Percentiles rank a stretch among this genome's conserved stretches.
Conservation (phyloP, 2,113 vertebrate genomes). For the Romanogobio albipinnatus region DNA sequence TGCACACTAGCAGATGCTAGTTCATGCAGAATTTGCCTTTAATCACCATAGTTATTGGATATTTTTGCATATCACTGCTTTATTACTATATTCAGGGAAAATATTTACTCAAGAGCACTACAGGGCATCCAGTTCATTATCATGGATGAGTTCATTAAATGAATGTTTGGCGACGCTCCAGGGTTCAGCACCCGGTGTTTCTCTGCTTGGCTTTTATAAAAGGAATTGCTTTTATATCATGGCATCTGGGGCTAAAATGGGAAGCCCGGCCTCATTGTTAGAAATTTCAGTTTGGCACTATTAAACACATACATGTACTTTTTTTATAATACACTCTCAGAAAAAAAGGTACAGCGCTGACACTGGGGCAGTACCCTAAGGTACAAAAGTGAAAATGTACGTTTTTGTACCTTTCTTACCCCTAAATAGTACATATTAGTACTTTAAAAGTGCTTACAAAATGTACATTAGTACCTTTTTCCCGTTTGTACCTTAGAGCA, state of each 20-base stretch:
- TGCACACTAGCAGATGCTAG: constrained; percentile 8
- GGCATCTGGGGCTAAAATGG: background rate
- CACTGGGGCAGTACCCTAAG: too few species aligned
- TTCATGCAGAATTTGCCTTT: constrained; percentile 24
- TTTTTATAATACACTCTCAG: background rate
- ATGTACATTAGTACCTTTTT: too few species aligned
- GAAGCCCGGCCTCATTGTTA: background rate
- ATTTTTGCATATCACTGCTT: constrained; percentile 16
- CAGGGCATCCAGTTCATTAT: background rate
- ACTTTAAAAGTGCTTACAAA: too few species aligned
- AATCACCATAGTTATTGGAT: constrained; percentile 8
- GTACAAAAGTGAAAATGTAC: too few species aligned
- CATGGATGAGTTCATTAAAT: constrained; percentile 11
- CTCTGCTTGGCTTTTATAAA: constrained; percentile 5
- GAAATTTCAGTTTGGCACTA: background rate
- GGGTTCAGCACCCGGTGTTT: background rate
- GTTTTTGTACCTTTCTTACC: too few species aligned
- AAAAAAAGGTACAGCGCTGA: too few species aligned
- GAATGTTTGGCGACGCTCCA: background rate
- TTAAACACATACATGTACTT: background rate
- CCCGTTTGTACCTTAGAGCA: too few species aligned
- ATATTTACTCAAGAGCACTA: background rate
- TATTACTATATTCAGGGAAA: constrained; percentile 2
- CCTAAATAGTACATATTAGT: too few species aligned
- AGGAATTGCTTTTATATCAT: constrained; percentile 27